Evolutionary conservation across 2,113 vertebrate species (phyloP), one percentile per base, ranked within the genome.

Genomic region (Colistium nudipinnis): DNA sequence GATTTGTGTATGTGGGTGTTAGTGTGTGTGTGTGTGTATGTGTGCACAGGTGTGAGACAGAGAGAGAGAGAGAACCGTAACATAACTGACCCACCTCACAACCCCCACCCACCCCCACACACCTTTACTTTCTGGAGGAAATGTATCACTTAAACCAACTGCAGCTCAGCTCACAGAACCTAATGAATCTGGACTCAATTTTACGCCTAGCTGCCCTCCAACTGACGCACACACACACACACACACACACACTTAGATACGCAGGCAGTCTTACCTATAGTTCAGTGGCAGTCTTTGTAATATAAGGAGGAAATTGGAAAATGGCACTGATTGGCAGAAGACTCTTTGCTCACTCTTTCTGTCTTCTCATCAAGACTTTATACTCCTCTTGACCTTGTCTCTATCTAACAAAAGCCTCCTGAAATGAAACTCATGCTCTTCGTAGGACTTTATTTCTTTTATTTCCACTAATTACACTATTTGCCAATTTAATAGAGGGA

Each of bases 121-220:
- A 82, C 80, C 80, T 87, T 80, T 76, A 90, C 82, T 85, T 53
- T 87, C 74, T 85, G 86, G 76, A 89, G 88, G 89, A 91, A 91
- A 91, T 89, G 88, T 88, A 87, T 90, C 87, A 90, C 87, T 91
- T 88, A 89, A 89, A 91, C 85, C 87, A 85, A 89, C 87, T 87
- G 88, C 83, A 87, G 88, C 88, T 90, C 88, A 88, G 83, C 85
- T 88, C 87, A 82, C 83, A 85, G 74, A 86, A 88, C 81, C 83
- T 88, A 91, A 91, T 91, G 89, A 89, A 91, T 91, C 88, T 89
- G 88, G 86, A 88, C 89, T 90, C 89, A 91, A 89, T 91, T 91
- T 91, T 88, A 89, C 89, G 88, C 86, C 85, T 81, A 84, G 84
- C 86, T 91, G 89, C 88, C 82, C 67, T 83, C 80, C 75, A 56